Evolutionary conservation across 2,113 vertebrate genomes (phyloP).

Genomic region (Clarias gariepinus): DNA sequence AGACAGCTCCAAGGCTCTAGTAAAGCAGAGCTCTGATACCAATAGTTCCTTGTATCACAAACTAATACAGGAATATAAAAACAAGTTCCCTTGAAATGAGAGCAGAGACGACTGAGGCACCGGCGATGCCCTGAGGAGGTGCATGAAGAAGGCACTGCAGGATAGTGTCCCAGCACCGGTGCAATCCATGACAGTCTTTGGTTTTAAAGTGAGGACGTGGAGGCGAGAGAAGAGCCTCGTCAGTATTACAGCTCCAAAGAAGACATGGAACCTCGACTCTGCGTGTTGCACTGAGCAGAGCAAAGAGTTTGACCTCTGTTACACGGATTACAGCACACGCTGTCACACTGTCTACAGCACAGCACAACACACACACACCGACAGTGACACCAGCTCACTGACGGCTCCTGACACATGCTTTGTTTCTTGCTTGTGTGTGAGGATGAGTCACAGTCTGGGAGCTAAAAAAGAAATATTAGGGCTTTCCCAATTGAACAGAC

Average conservation of each 20-base stretch:
- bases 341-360: background rate
- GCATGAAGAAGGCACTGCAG: background rate
- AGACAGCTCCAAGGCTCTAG: background rate
- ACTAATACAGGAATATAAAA: background rate
- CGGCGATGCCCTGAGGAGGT: background rate
- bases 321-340: background rate
- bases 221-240: background rate
- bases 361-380: background rate
- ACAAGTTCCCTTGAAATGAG: background rate
- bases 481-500: background rate
- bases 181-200: background rate
- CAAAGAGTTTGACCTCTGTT: background rate
- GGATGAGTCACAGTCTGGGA: constrained; percentile 17
- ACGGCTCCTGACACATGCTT: background rate
- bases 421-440: constrained; percentile 20
- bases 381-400: too few species aligned
- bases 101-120: background rate
- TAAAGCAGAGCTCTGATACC: background rate
- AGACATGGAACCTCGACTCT: background rate
- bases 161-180: background rate
- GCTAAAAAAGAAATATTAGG: background rate
- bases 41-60: background rate
- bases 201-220: background rate
- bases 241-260: background rate
- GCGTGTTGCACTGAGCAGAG: background rate